These are phyloP conservation scores for Oxystoma pomonae DNA, from an alignment of 2,888 invertebrate species.

Conservation along the genomic window DNA sequence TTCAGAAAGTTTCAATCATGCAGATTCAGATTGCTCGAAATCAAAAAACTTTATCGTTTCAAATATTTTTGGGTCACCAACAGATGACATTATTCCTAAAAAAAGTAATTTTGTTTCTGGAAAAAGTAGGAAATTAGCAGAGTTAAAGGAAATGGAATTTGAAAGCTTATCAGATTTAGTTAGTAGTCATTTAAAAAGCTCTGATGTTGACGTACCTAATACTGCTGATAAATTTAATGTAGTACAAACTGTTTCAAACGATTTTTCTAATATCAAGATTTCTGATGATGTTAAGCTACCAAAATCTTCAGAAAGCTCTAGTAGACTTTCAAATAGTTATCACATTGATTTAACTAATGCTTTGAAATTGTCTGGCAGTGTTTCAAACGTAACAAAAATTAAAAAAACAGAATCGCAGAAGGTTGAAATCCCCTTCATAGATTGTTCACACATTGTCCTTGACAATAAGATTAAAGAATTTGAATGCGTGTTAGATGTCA, in stretches of 20 bases:
- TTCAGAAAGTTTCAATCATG: no score
- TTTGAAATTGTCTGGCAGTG: conserved; percentile 27
- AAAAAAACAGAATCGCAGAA: conserved; percentile 25
- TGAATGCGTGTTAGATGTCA: not conserved
- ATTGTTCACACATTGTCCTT: no score
- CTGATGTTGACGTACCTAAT: conserved; percentile 3
- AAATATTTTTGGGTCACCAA: conserved; percentile 2
- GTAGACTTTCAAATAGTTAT: conserved; percentile 23
- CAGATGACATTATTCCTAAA: no score
- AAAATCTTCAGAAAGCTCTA: conserved; percentile 4
- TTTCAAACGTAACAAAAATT: conserved; percentile 27
- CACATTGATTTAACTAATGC: conserved; percentile 49
- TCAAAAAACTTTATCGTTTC: conserved; percentile 2
- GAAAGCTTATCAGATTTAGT: conserved; percentile 31
- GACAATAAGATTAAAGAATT: no score
- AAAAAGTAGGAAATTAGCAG: no score
- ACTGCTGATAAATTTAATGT: no score
- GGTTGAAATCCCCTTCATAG: conserved; percentile 43
- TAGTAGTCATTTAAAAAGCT: conserved; percentile 31
- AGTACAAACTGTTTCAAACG: no score
- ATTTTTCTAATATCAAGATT: conserved; percentile 12
- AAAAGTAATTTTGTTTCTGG: no score
- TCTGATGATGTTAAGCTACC: conserved; percentile 3
- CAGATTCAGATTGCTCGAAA: no score
- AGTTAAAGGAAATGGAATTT: conserved; percentile 17